These are phyloP conservation scores for Heteractis magnifica DNA, from an alignment of 92 coral and sea anemone genomes.

Conservation along the genomic window DNA sequence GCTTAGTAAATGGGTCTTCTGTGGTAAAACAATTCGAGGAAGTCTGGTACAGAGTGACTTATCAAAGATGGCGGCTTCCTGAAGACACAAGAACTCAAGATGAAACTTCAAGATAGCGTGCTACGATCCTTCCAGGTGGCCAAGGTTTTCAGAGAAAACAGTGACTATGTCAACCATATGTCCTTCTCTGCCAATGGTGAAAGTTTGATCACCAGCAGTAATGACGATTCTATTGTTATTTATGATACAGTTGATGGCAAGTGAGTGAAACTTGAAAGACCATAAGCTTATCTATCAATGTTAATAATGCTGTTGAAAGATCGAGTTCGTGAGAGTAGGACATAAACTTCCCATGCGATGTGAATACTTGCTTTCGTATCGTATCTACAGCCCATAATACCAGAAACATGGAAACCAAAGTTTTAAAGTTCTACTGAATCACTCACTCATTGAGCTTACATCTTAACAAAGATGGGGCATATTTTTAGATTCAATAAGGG, in stretches of 20 bases:
- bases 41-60: background rate
- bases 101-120: slow-evolving; percentile 90
- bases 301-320: too few species aligned
- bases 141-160: slow-evolving; percentile 94
- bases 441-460: too few species aligned
- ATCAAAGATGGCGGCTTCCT: slow-evolving; percentile 57
- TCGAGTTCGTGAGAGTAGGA: too few species aligned
- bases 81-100: slow-evolving; percentile 17
- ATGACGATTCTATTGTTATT: slow-evolving; percentile 97
- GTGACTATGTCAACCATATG: slow-evolving; percentile 89
- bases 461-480: too few species aligned
- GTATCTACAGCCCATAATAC: too few species aligned
- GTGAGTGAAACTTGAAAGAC: slow-evolving; percentile 49
- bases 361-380: too few species aligned
- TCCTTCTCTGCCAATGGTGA: slow-evolving; percentile 94
- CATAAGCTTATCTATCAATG: too few species aligned
- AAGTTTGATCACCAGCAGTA: slow-evolving; percentile 86
- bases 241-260: slow-evolving; percentile 93
- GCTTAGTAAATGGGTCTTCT: slow-evolving; percentile 4
- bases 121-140: slow-evolving; percentile 91
- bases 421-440: too few species aligned
- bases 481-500: too few species aligned
- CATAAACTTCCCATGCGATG: too few species aligned
- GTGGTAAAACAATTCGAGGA: slow-evolving; percentile 3
- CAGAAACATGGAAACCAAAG: too few species aligned